A percentile compares a stretch with the other conserved stretches of the same genome.
Evolutionary conservation across 2,797 vertebrate species (phyloP).

Genomic region (Denticeps clupeoides): DNA sequence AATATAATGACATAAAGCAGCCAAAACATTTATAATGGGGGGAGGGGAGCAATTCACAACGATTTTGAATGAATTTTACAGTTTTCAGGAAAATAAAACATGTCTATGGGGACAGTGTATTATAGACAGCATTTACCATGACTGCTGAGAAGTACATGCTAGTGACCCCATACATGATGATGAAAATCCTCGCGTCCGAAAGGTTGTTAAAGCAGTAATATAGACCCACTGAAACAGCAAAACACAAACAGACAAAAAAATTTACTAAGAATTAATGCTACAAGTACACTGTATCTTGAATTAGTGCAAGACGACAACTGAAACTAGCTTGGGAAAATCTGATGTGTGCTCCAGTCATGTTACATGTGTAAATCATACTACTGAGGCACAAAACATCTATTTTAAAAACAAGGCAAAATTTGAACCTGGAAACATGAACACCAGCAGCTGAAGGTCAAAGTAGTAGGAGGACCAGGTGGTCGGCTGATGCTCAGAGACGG

Average conservation of each 20-base stretch:
- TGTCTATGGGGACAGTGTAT: too few species aligned
- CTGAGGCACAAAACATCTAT: too few species aligned
- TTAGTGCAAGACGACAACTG: too few species aligned
- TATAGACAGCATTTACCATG: conserved; percentile 86
- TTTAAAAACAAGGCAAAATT: background rate
- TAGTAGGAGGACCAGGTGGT: conserved; percentile 98
- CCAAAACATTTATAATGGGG: too few species aligned
- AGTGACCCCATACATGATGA: conserved; percentile 99
- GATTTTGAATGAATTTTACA: background rate
- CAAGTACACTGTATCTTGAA: too few species aligned
- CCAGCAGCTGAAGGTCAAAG: conserved; percentile 93
- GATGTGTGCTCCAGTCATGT: too few species aligned
- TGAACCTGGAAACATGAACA: conserved; percentile 94
- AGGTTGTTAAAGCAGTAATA: conserved; percentile 98
- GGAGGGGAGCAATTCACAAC: background rate
- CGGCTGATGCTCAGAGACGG: conserved; percentile 95
- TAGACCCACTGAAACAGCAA: conserved; percentile 89
- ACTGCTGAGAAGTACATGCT: conserved; percentile 99
- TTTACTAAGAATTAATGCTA: background rate
- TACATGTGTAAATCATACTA: too few species aligned
- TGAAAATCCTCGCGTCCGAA: conserved; percentile 93
- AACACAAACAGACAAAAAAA: too few species aligned
- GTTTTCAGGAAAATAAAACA: too few species aligned
- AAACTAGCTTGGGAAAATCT: too few species aligned
- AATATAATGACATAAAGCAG: background rate